Base-by-base conservation (phyloP, 1,140 invertebrate genomes). In the Vanessa atalanta region DNA sequence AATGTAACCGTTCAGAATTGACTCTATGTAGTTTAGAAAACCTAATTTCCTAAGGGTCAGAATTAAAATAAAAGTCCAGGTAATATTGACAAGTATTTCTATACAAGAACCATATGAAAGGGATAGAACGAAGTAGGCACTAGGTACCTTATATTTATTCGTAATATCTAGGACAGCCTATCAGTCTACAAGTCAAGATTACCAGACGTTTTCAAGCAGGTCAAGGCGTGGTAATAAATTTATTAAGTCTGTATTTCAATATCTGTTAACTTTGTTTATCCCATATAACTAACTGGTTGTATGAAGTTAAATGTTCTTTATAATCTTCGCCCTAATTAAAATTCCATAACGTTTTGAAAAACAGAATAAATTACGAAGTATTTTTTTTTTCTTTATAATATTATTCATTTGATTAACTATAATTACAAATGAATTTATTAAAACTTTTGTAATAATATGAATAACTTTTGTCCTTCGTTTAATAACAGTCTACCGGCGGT, bases 181-280 rank as follows among this genome's bases (percentile, higher is more conserved):
- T 70, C 68, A 57, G 68, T 23, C 68, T 70, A 70, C 66, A 71
- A 70, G 65, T 74, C 69, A 50, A 78, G 72, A 76, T 70, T 76
- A 72, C 63, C 50, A 73, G 70, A 68, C 66, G 64, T 60, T 65
- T 71, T 73, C 73, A 82, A 78, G 53, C 75, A 73, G 80, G 82
- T 82, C 82, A 83, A 82, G 82, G 82, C 55, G 48, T 57, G 37
- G 60, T 53, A 66, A 65, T 70, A 60, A 76, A 71, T 63, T 68
- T 74, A 79, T 78, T 70, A 68, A 47, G 57, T 71, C 48, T 60
- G 67, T 47, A 63, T 70, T 66, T 65, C 67, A 16, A 53, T 76
- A 72, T 65, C 65, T 69, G 20, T n/a, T 69, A 16, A 20, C 37
- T 57, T 57, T 23, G 37, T 43, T 65, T 47, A 47, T 47, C 31